These are phyloP conservation scores for Eulemur macaco DNA, from an alignment of 2,113 vertebrate genomes.

Conservation along the genomic window DNA sequence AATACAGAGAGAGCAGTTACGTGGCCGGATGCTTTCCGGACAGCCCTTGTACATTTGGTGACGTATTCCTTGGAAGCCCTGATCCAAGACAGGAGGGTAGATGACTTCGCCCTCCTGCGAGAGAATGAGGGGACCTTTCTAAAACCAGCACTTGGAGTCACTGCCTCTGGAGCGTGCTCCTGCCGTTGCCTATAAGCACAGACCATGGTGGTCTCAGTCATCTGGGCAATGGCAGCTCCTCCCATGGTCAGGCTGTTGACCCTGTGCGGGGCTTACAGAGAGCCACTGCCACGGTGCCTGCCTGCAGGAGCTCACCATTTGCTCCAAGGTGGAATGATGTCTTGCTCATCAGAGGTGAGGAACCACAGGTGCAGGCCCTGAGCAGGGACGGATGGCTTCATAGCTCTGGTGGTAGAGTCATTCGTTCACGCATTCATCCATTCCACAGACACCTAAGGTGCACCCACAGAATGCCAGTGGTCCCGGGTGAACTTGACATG, in stretches of 20 bases:
- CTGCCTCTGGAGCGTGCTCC: background rate
- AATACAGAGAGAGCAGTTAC: too few species aligned
- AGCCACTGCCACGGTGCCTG: background rate
- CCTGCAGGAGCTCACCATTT: background rate
- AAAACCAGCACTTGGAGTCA: accelerated
- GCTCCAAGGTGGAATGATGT: background rate
- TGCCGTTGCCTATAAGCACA: accelerated
- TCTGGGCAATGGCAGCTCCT: background rate
- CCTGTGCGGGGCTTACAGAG: background rate
- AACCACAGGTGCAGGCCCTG: background rate
- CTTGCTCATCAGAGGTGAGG: background rate
- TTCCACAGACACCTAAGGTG: background rate
- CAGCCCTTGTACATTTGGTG: too few species aligned
- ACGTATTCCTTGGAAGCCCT: background rate
- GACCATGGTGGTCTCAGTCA: accelerated
- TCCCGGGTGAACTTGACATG: background rate
- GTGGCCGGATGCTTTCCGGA: too few species aligned
- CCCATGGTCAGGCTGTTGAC: too few species aligned
- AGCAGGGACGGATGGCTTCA: accelerated
- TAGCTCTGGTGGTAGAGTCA: too few species aligned
- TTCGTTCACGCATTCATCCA: too few species aligned
- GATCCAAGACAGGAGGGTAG: background rate
- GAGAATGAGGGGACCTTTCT: background rate
- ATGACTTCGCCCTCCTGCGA: accelerated
- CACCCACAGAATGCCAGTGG: too few species aligned